Base-by-base conservation (phyloP, 2,888 invertebrate genomes). In the Brassicogethes aeneus region DNA sequence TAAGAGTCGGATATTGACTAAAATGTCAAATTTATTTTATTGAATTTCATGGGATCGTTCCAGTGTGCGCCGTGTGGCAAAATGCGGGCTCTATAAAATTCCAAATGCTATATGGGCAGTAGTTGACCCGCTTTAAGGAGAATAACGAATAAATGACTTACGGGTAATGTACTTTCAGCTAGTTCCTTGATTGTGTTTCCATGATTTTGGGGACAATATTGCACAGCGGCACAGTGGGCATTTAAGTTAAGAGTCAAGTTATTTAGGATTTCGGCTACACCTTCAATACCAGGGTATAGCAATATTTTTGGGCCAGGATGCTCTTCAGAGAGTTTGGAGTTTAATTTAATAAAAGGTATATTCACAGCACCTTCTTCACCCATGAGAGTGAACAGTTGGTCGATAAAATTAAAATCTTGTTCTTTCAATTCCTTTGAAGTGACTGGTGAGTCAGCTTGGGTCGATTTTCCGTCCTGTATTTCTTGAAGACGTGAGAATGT, bases 251-350 rank as follows among this genome's bases (percentile, higher is more conserved):
- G 59, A 41, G 74, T 73, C 15, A 80, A 55, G 0, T 72, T 68
- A 52, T 75, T 73, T 53, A 80, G 51, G 0, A 65, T 69, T 0
- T 70, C 55, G 0, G 77, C 77, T 10, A 75, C 74, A 0, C 84
- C 83, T 63, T 85, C 85, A 30, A 84, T 59, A 1, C 84, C 85
- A 1, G 83, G 82, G 47, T 84, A 62, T 51, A 82, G 65, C 56
- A 79, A 74, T 56, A 79, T 65, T 3, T 72, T 69, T 5, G 67
- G 64, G 16, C 49, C 47, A 3, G 37, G 36, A 3, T 36, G 37
- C 3, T 47, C 42, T 2, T 35, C 31, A 10, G 16, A n/a, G 10
- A 41, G 16, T 17, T 43, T 45, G 32, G 45, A 8, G 14, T 7
- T 32, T 12, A 12, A 5, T 12, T 12, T 32, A 5, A 32, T 3